Percentiles rank a stretch among this genome's conserved stretches.
Conservation (phyloP, 2,113 vertebrate genomes). For the Megaleporinus macrocephalus region DNA sequence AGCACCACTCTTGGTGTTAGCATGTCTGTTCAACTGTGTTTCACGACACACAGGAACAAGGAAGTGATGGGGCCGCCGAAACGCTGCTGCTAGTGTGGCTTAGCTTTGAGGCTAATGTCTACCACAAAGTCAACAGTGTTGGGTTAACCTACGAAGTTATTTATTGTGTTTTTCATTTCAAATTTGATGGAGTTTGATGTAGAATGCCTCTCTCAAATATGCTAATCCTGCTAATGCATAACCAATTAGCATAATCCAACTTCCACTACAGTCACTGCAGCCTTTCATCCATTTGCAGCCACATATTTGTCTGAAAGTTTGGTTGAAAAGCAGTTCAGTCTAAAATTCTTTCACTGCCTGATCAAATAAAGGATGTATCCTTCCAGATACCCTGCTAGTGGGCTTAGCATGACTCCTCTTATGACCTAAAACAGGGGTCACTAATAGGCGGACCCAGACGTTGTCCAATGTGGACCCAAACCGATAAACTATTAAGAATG, state of each 20-base stretch:
- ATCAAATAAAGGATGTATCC: no score
- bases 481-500: no score
- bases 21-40: neutral
- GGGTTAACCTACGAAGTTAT: no score
- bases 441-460: no score
- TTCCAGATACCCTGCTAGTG: no score
- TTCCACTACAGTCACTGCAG: neutral
- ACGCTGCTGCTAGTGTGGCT: neutral
- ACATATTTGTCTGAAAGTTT: neutral
- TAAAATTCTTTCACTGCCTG: no score
- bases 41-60: neutral
- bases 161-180: no score
- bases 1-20: neutral
- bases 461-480: no score
- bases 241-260: neutral
- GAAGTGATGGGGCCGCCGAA: neutral
- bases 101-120: neutral
- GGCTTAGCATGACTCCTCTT: no score
- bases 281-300: neutral
- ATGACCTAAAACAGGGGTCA: no score
- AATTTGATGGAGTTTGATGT: neutral
- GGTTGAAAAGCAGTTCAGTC: no score
- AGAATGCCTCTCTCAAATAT: neutral
- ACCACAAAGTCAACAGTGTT: no score
- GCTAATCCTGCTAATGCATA: neutral